These are phyloP conservation scores for Thereva unica DNA, from an alignment of 2,888 invertebrate species.

Conservation along the genomic window DNA sequence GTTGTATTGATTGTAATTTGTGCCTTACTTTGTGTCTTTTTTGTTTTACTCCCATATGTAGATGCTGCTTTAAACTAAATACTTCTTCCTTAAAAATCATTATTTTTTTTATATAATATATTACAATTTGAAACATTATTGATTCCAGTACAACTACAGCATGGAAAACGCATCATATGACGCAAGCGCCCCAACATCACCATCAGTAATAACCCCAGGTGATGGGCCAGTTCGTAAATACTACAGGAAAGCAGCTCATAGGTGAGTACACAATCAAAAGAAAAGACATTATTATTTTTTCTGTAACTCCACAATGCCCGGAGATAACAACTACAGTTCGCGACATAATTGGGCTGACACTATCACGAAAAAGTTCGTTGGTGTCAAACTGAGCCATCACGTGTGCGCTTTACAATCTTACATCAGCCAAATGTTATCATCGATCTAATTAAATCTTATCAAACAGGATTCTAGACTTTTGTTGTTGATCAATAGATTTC, in stretches of 20 bases:
- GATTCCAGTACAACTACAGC: constrained; percentile 32
- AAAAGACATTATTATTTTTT: neutral
- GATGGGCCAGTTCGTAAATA: constrained; percentile 53
- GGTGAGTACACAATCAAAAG: constrained; percentile 50
- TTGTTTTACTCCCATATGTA: neutral
- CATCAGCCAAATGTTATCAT: too few relatives aligned
- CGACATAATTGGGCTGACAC: too few relatives aligned
- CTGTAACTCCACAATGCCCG: neutral
- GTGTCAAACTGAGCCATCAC: too few relatives aligned
- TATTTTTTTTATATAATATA: neutral
- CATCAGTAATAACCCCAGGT: constrained; percentile 45
- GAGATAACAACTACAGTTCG: too few relatives aligned
- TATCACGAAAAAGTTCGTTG: too few relatives aligned
- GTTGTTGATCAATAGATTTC: too few relatives aligned
- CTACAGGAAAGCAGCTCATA: constrained; percentile 57
- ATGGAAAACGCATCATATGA: constrained; percentile 45
- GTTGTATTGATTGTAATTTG: too few relatives aligned
- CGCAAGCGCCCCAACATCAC: constrained; percentile 49
- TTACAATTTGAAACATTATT: neutral
- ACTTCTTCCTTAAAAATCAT: too few relatives aligned
- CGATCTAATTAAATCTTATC: too few relatives aligned
- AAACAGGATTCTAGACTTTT: too few relatives aligned
- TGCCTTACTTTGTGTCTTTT: too few relatives aligned
- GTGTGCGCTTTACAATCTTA: too few relatives aligned
- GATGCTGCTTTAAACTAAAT: neutral